Percentiles rank a stretch among this genome's conserved stretches.
Conservation (phyloP, 2,113 vertebrate species). For the Phyllopteryx taeniolatus region DNA sequence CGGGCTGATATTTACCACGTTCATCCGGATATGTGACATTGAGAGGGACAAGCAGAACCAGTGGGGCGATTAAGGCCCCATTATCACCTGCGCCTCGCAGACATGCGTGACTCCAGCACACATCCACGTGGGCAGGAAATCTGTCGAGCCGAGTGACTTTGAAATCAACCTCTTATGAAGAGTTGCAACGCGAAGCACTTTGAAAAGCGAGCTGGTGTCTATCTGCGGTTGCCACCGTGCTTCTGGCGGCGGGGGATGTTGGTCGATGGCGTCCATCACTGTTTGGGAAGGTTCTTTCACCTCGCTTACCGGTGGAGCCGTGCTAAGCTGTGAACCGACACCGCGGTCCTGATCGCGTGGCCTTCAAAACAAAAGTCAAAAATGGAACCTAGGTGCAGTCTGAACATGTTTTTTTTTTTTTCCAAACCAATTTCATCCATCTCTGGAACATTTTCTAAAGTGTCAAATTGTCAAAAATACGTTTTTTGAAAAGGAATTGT, state of each 20-base stretch:
- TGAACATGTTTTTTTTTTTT: no score
- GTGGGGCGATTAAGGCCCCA: slow-evolving; percentile 69
- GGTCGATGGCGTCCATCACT: slow-evolving; percentile 61
- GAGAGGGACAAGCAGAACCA: slow-evolving; percentile 75
- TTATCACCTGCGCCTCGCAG: slow-evolving; percentile 72
- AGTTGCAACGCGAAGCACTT: slow-evolving; percentile 56
- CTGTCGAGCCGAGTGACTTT: slow-evolving; percentile 70
- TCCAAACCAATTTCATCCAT: no score
- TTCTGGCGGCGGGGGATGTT: slow-evolving; percentile 40
- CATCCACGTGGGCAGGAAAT: slow-evolving; percentile 70
- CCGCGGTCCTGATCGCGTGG: slow-evolving; percentile 45
- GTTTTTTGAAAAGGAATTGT: no score
- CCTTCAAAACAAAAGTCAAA: slow-evolving; percentile 50
- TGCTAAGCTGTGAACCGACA: slow-evolving; percentile 54
- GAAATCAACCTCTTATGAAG: slow-evolving; percentile 65
- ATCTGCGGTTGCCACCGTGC: slow-evolving; percentile 65
- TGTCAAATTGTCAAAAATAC: no score
- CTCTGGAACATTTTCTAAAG: no score
- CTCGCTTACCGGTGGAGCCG: slow-evolving; percentile 48
- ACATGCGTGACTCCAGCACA: slow-evolving; percentile 64
- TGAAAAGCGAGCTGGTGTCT: slow-evolving; percentile 52
- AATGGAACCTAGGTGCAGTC: slow-evolving; percentile 8
- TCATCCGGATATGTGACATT: slow-evolving; percentile 73
- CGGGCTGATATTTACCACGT: slow-evolving; percentile 67
- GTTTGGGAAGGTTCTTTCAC: slow-evolving; percentile 66